Conservation (phyloP, 2,113 vertebrate genomes). For the Sinosuthora webbiana region DNA sequence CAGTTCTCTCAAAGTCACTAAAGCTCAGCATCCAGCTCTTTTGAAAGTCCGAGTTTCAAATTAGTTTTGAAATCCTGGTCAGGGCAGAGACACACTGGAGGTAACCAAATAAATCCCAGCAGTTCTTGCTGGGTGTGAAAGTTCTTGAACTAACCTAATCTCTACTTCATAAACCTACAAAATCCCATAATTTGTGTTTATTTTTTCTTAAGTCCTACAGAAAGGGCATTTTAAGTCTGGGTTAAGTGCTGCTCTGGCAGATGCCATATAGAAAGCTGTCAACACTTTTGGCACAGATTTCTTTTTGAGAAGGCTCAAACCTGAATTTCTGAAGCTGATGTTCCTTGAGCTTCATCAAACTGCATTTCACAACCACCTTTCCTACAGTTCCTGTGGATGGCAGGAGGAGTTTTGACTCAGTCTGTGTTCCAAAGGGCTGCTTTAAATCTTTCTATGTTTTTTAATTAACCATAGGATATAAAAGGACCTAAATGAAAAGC, state of each 20-base stretch:
- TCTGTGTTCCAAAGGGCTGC: background rate
- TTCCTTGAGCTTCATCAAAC: background rate
- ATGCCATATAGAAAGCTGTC: background rate
- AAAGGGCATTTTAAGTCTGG: background rate
- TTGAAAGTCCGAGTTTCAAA: background rate
- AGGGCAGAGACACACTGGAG: background rate
- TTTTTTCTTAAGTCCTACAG: background rate
- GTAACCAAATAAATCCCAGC: background rate
- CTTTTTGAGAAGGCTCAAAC: background rate
- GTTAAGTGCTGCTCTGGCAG: background rate
- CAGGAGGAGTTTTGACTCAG: background rate
- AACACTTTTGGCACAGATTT: background rate
- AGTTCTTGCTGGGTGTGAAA: background rate
- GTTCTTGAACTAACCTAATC: background rate
- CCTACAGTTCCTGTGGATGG: background rate
- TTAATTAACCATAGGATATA: conserved; percentile 13
- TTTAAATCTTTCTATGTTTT: background rate
- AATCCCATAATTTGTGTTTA: background rate
- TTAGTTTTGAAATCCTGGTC: background rate
- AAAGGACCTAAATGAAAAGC: background rate
- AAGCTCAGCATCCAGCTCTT: background rate
- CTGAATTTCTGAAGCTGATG: background rate
- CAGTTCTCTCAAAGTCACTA: background rate
- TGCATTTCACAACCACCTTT: background rate
- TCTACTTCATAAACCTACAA: background rate